phyloP scores from a whole-genome alignment of 2,888 invertebrate species.

The Idaea biselata region DNA sequence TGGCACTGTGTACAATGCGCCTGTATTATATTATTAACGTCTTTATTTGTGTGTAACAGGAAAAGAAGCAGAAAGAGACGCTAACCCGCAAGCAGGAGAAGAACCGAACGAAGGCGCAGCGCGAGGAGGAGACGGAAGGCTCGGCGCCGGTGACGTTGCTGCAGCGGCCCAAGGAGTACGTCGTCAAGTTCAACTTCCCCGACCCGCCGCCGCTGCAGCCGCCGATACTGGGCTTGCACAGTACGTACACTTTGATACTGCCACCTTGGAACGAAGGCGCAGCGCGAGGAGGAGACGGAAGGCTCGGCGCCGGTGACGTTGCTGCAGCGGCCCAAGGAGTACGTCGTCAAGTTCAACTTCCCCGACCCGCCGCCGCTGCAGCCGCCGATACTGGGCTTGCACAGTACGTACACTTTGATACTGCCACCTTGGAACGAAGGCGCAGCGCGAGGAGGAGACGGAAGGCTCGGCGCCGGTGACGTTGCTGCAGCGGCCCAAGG shows the following conservation, averaged over 20 bases:
- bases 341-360: slow-evolving; percentile 98
- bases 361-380: slow-evolving; percentile 98
- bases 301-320: slow-evolving; percentile 82
- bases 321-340: slow-evolving; percentile 94
- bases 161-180: slow-evolving; percentile 95
- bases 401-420: slow-evolving; percentile 81
- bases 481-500: slow-evolving; percentile 93
- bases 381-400: slow-evolving; percentile 97
- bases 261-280: slow-evolving; percentile 75
- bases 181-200: slow-evolving; percentile 98
- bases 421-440: slow-evolving; percentile 70
- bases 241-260: slow-evolving; percentile 71
- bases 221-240: slow-evolving; percentile 96
- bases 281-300: slow-evolving; percentile 85
- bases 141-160: slow-evolving; percentile 84
- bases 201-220: slow-evolving; percentile 98
- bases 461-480: slow-evolving; percentile 82
- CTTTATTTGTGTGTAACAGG: slow-evolving; percentile 68
- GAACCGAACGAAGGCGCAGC: slow-evolving; percentile 89
- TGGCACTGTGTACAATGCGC: too few species aligned
- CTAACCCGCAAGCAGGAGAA: slow-evolving; percentile 96
- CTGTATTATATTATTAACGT: too few species aligned
- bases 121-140: slow-evolving; percentile 87
- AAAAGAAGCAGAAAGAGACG: slow-evolving; percentile 95
- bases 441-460: slow-evolving; percentile 88